Conservation (phyloP, 2,113 vertebrate genomes). For the Spilogale gracilis region DNA sequence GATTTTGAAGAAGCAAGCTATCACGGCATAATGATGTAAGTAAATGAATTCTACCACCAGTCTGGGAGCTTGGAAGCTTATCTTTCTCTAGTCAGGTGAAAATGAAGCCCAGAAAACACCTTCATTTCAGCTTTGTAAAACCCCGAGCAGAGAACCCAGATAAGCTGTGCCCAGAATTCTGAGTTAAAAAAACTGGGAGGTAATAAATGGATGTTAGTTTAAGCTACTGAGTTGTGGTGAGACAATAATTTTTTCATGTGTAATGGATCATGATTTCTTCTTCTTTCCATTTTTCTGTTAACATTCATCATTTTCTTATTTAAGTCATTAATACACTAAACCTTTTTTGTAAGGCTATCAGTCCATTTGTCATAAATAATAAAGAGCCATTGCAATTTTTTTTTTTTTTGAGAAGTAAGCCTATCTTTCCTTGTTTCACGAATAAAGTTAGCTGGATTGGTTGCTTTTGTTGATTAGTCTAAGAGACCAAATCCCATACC, state of each 20-base stretch:
- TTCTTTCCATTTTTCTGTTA: neutral
- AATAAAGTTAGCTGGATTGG: neutral
- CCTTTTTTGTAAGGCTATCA: neutral
- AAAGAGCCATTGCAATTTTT: neutral
- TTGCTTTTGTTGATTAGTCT: neutral
- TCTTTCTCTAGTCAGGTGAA: neutral
- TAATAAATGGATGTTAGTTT: neutral
- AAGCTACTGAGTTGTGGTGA: neutral
- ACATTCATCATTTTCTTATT: neutral
- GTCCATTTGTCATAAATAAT: neutral
- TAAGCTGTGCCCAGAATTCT: neutral
- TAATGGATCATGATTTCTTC: neutral
- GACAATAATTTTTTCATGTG: neutral
- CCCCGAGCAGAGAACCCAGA: neutral
- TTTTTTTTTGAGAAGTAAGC: neutral
- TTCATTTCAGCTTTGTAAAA: neutral
- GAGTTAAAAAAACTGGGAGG: neutral
- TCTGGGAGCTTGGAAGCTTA: neutral
- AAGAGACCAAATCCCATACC: neutral
- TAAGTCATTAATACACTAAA: neutral
- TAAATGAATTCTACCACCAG: neutral
- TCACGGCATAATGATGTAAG: neutral
- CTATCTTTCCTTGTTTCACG: neutral
- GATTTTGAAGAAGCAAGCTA: neutral
- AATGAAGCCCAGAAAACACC: neutral